phyloP scores from a whole-genome alignment of 1,140 invertebrate species.

The Brachionus koreanus region DNA sequence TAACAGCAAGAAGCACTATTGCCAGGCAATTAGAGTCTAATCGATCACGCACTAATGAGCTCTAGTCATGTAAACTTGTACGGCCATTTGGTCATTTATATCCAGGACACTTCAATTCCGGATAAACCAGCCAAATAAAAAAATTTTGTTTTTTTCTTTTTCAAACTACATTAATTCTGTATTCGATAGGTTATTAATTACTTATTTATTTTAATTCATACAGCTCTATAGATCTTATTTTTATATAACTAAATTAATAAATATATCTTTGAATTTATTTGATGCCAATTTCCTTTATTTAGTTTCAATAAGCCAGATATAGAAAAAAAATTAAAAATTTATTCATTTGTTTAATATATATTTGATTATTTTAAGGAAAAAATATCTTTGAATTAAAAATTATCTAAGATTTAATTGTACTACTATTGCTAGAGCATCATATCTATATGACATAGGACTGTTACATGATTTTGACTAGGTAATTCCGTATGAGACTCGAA shows the following conservation, averaged over 20 bases:
- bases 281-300: slow-evolving; percentile 1
- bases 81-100: not conserved
- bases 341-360: not conserved
- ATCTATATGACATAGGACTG: not conserved
- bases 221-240: not conserved
- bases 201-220: not conserved
- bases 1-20: slow-evolving; percentile 32
- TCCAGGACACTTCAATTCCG: not conserved
- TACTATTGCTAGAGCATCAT: not conserved
- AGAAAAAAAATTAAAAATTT: not conserved
- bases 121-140: not conserved
- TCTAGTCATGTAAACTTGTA: slow-evolving; percentile 1
- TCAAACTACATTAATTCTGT: not conserved
- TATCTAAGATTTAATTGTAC: not conserved
- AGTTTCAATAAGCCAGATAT: not conserved
- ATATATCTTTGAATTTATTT: not conserved
- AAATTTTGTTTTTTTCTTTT: not conserved
- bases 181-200: slow-evolving; percentile 24
- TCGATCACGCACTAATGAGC: not conserved
- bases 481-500: not conserved
- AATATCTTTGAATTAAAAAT: not conserved
- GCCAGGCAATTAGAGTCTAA: slow-evolving; percentile 13
- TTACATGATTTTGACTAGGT: not conserved
- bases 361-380: not conserved
- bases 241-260: slow-evolving; percentile 28